Evolutionary conservation across 2,113 vertebrate species (phyloP).

Genomic region (Typhlomys cinereus): DNA sequence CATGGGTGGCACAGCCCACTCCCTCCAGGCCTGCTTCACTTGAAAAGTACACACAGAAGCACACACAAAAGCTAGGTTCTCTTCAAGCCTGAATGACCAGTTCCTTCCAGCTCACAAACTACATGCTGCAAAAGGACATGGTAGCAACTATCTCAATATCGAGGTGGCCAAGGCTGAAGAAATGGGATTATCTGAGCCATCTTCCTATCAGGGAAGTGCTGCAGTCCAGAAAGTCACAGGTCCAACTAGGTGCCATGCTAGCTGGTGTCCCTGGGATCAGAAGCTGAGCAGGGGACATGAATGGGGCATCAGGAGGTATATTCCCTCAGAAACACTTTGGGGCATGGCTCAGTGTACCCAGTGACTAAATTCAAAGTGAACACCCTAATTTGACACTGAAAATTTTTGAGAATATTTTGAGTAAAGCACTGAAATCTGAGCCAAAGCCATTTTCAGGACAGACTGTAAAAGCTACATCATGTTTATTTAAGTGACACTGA

Average conservation of each 20-base stretch:
- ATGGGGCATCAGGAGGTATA: not conserved
- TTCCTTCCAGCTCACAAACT: not conserved
- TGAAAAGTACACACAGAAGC: not conserved
- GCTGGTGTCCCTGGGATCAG: not conserved
- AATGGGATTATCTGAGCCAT: not conserved
- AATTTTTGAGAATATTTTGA: conserved; percentile 19
- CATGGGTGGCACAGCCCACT: not conserved
- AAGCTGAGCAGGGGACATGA: not conserved
- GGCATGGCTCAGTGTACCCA: not conserved
- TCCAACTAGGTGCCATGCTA: not conserved
- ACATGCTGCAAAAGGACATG: not conserved
- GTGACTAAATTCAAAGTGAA: conserved; percentile 36
- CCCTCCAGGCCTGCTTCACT: not conserved
- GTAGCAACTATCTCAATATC: not conserved
- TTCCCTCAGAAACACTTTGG: not conserved
- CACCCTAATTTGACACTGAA: not conserved
- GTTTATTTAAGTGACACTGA: not conserved
- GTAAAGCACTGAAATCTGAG: conserved; percentile 32
- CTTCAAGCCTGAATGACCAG: not conserved
- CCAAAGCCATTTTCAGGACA: conserved; percentile 23
- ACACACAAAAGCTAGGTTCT: not conserved
- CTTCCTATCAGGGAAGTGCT: not conserved
- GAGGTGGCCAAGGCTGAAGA: not conserved
- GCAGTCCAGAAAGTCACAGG: not conserved
- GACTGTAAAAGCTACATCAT: not conserved